These are phyloP conservation scores for Cryptotis parvus DNA, from an alignment of 2,113 vertebrate species.

Conservation along the genomic window DNA sequence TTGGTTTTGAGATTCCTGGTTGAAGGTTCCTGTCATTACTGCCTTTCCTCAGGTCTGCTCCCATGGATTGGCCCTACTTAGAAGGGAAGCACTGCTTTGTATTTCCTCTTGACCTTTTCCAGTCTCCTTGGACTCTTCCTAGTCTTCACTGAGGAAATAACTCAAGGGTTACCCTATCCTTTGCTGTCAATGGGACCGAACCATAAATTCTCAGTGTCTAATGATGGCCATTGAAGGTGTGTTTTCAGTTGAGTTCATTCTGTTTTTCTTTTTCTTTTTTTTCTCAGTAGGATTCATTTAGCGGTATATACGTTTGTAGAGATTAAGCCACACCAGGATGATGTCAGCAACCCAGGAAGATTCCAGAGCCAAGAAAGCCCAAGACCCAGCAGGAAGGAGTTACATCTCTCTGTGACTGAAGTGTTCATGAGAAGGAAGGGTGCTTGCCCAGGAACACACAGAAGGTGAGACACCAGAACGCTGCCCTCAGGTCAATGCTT, in stretches of 20 bases:
- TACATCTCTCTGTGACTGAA: constrained; percentile 69
- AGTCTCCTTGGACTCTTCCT: constrained; percentile 49
- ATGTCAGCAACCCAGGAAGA: constrained; percentile 84
- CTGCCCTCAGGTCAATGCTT: background rate
- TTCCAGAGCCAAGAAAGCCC: constrained; percentile 79
- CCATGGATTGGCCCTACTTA: background rate
- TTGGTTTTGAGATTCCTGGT: constrained; percentile 18
- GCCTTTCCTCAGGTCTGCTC: background rate
- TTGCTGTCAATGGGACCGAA: constrained; percentile 51
- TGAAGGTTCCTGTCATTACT: background rate
- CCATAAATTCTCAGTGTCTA: constrained; percentile 47
- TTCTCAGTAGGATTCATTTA: constrained; percentile 79
- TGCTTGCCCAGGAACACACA: background rate
- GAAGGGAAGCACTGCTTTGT: background rate
- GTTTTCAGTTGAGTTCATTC: background rate
- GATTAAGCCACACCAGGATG: constrained; percentile 71
- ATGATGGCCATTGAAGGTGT: constrained; percentile 75
- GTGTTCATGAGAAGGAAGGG: background rate
- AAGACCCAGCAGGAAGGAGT: constrained; percentile 75
- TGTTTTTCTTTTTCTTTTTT: constrained; percentile 21
- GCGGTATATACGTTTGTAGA: constrained; percentile 68
- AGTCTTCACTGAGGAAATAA: constrained; percentile 75
- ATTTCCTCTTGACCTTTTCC: constrained; percentile 44
- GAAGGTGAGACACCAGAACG: background rate
- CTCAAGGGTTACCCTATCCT: constrained; percentile 79